Evolutionary conservation across 2,797 vertebrate species (phyloP).

Genomic region (Simalia tracyae): DNA sequence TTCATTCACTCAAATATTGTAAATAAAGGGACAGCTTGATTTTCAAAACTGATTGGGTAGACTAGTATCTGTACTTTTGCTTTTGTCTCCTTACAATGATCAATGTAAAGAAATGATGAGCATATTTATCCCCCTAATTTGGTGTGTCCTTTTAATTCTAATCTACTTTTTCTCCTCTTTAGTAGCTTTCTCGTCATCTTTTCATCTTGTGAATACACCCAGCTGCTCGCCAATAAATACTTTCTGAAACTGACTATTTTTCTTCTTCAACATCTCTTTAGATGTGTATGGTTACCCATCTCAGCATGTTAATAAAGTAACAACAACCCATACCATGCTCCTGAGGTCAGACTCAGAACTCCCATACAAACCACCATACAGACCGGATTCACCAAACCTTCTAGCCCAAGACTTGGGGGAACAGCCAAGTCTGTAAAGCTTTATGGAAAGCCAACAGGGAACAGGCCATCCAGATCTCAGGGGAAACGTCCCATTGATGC

Average conservation of each 20-base stretch:
- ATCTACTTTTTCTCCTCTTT: not conserved
- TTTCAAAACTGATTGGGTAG: not conserved
- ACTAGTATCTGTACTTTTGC: not conserved
- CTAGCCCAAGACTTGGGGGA: not conserved
- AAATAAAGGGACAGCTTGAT: not conserved
- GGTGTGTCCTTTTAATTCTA: not conserved
- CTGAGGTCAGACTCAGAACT: not conserved
- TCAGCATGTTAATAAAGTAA: not conserved
- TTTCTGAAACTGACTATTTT: too few relatives aligned
- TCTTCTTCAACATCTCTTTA: not conserved
- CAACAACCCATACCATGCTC: not conserved
- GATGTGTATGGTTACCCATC: not conserved
- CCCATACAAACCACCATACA: not conserved
- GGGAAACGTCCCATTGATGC: not conserved
- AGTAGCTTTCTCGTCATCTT: not conserved
- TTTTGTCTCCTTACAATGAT: not conserved
- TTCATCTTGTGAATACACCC: not conserved
- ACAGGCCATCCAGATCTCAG: not conserved
- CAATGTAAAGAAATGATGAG: too few relatives aligned
- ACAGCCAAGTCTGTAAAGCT: not conserved
- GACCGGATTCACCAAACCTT: not conserved
- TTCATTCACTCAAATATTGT: not conserved
- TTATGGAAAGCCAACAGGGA: not conserved
- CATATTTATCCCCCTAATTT: not conserved
- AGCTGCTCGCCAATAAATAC: not conserved